Base-by-base conservation (phyloP, 2,888 invertebrate species). In the Cephus sareptanus region DNA sequence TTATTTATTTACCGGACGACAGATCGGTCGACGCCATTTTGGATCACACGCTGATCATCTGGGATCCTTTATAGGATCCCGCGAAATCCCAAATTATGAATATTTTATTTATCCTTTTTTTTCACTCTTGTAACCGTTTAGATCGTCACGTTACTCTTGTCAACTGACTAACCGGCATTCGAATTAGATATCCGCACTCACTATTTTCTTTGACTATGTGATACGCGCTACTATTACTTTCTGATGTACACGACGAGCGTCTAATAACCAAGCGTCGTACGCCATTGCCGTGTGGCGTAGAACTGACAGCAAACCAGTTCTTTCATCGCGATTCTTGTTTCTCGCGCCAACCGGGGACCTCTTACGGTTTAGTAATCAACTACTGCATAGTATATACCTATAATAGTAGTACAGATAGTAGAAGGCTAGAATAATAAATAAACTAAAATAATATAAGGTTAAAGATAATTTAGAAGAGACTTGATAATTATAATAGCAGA, bases 11-110 rank as follows among this genome's bases (percentile, higher is more conserved):
- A 91, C 91, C 91, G 89, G 90, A 91, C 87, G 91, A 91, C 86
- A 91, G 89, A 90, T 91, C 91, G 87, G 89, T 91, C 87, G 91
- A 90, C 90, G 91, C 91, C 91, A 91, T 91, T 85, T 91, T 91
- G 91, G 85, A 86, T 88, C 88, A 88, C 87, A 89, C 81, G 86
- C 85, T 84, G 89, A 87, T 90, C 89, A 89, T 88, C 87, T 87
- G 86, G 85, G 84, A 83, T 83, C 80, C 79, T 79, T 76, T 76
- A 40, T 15, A 37, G 77, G 81, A 79, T 77, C 80, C 75, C 40
- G 75, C 33, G 30, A 70, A 30, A 40, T 40, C 40, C 40, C 40
- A 40, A 6, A 40, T 40, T 40, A 40, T 40, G 40, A 15, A 40
- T 40, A 40, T 40, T 40, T 40, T 40, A 40, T 40, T 40, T 6